These are phyloP conservation scores for Anas platyrhynchos DNA, from an alignment of 2,113 vertebrate species.

Conservation along the genomic window DNA sequence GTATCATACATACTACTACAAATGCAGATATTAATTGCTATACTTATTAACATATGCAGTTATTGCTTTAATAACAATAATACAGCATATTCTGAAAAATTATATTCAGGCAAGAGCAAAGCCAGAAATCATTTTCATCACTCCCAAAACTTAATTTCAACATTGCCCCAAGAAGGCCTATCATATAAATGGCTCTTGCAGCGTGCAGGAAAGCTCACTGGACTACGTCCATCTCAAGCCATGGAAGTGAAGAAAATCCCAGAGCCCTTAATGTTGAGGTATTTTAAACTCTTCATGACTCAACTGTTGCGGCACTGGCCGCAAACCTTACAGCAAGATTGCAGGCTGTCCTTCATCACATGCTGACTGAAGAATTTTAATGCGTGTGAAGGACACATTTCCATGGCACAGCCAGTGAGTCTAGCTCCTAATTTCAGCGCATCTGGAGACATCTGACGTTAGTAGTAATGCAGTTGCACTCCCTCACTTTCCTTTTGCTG, in stretches of 20 bases:
- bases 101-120: background rate
- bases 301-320: background rate
- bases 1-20: background rate
- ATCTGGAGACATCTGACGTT: background rate
- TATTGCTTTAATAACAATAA: conserved; percentile 5
- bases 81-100: background rate
- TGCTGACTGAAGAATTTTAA: background rate
- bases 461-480: background rate
- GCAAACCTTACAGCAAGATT: background rate
- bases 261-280: background rate
- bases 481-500: background rate
- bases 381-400: background rate
- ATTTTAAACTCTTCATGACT: background rate
- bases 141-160: background rate
- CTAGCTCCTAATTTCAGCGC: background rate
- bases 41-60: background rate
- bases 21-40: background rate
- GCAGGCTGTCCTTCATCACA: background rate
- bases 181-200: background rate
- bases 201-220: background rate
- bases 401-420: background rate
- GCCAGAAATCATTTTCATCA: background rate
- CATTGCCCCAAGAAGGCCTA: background rate
- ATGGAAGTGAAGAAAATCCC: background rate
- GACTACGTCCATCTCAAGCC: background rate